Base-by-base conservation (phyloP, 2,888 invertebrate species). In the Noctua comes region DNA sequence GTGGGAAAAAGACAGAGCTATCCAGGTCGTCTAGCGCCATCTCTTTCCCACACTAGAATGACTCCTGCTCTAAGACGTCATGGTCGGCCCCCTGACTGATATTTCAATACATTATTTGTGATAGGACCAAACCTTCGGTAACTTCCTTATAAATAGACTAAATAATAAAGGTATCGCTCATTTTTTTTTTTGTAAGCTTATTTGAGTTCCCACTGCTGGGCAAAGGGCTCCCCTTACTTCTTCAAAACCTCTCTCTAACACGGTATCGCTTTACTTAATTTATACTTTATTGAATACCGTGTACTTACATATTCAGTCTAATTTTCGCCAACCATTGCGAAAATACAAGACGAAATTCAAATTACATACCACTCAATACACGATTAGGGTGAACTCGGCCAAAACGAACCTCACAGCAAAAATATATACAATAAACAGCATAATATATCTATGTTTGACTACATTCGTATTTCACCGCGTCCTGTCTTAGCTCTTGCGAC, bases 401-500 rank as follows among this genome's bases (percentile, higher is more conserved):
- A 85, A 88, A 84, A 86, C 51, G 76, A 73, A 77, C 85, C 79
- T 75, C 79, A 78, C 57, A 68, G 76, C 71, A 81, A 83, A 88
- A 90, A 85, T 1, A 66, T 59, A 69, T 85, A 88, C 77, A 79
- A 66, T 77, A 79, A 78, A 72, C 54, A 65, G 64, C 54, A 57
- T 64, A 90, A 88, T 48, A 86, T 84, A 83, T 84, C 76, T 80
- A 88, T 89, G 88, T 90, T 90, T 90, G 89, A 90, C 75, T 86
- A 86, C 82, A 88, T 91, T 90, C 88, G 86, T 89, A 88, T 92
- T 91, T 87, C 88, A 74, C 83, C 78, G 84, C 86, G 87, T 87
- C 87, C 84, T 91, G 90, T 92, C 92, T 91, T 91, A 90, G 87
- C 87, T 91, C 92, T 93, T 80, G 88, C 91, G 92, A 93, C 92